Percentiles rank a stretch among this genome's conserved stretches.
Conservation (phyloP, 1,140 invertebrate genomes). For the Sweltsa coloradensis region DNA sequence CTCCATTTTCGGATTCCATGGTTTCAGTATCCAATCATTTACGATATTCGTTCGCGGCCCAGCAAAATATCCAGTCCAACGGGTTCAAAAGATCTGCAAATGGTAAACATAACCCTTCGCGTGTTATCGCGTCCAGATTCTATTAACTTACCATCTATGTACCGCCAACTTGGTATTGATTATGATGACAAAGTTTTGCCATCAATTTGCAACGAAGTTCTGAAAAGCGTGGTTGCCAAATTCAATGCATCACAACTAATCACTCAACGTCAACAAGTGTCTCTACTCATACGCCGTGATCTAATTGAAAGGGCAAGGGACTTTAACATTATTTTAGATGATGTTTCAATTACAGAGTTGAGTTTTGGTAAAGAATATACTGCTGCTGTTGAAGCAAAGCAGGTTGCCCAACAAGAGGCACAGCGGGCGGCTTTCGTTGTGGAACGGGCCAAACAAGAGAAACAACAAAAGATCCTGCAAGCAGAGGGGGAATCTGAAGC, state of each 20-base stretch:
- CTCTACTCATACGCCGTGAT: constrained; percentile 84
- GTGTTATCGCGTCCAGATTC: constrained; percentile 91
- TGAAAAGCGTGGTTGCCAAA: constrained; percentile 99
- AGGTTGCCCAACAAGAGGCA: constrained; percentile 98
- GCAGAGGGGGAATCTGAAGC: constrained; percentile 99
- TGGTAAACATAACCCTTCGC: constrained; percentile 97
- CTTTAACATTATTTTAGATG: constrained; percentile 98
- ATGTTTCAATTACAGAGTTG: constrained; percentile 98
- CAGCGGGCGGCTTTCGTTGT: constrained; percentile 97
- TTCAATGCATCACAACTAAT: constrained; percentile 99
- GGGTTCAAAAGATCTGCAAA: constrained; percentile 98
- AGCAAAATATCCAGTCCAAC: constrained; percentile 95
- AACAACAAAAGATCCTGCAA: constrained; percentile 98
- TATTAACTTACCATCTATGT: constrained; percentile 65
- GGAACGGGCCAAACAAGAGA: constrained; percentile 93
- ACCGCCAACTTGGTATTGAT: constrained; percentile 72
- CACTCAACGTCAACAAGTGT: constrained; percentile 94
- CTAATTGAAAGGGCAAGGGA: constrained; percentile 93
- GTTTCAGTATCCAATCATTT: constrained; percentile 99
- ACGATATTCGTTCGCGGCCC: constrained; percentile 92
- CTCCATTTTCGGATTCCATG: constrained; percentile 95
- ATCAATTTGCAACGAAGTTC: constrained; percentile 97
- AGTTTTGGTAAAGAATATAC: constrained; percentile 99
- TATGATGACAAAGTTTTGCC: constrained; percentile 89
- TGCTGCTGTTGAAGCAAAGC: constrained; percentile 97